Evolutionary conservation across 1,140 invertebrate genomes (phyloP).

Genomic region (Asobara japonica): DNA sequence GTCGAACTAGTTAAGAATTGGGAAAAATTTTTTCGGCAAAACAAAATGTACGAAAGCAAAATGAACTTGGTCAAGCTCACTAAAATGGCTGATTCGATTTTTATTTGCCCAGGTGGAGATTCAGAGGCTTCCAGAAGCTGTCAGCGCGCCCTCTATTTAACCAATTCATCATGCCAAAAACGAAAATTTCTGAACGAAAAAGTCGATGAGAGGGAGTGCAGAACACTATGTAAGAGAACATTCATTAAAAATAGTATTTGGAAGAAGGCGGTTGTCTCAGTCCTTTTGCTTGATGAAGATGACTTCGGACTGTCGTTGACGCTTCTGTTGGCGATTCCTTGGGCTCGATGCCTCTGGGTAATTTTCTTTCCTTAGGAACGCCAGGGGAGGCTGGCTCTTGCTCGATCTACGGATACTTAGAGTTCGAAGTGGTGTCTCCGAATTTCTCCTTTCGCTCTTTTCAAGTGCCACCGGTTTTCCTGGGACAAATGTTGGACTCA

Average conservation of each 20-base stretch:
- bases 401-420: slow-evolving; percentile 45
- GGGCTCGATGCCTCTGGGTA: slow-evolving; percentile 46
- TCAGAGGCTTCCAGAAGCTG: slow-evolving; percentile 46
- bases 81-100: slow-evolving; percentile 24
- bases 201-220: no score
- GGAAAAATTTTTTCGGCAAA: no score
- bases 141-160: slow-evolving; percentile 30
- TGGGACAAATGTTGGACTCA: not conserved
- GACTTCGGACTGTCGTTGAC: slow-evolving; percentile 16
- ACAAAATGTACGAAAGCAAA: no score
- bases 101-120: slow-evolving; percentile 68
- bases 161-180: no score
- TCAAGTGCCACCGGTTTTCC: slow-evolving; percentile 14
- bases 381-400: slow-evolving; percentile 46
- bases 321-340: not conserved
- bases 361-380: slow-evolving; percentile 51
- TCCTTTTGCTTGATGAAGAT: slow-evolving; percentile 20
- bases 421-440: slow-evolving; percentile 52
- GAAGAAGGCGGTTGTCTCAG: not conserved
- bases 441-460: slow-evolving; percentile 27
- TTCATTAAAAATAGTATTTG: not conserved
- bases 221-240: not conserved
- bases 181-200: no score
- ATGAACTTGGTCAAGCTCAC: no score
- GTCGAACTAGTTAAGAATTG: no score